Evolutionary conservation across 2,797 vertebrate genomes (phyloP), one percentile per base, ranked within the genome.

Genomic region (Melanotaenia pygmaea): DNA sequence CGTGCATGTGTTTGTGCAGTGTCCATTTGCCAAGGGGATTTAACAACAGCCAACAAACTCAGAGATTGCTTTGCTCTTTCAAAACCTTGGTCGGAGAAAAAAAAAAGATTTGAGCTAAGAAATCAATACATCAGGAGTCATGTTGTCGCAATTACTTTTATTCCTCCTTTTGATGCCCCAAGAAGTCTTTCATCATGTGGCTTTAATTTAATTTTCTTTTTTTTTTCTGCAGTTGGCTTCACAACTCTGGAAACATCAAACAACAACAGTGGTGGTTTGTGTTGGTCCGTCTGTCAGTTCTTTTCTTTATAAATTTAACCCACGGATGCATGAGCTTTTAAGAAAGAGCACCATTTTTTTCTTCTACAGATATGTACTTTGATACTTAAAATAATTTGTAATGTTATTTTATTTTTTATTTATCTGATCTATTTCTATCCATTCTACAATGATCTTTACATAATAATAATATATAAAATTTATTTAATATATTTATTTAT

Each of bases 41-140:
- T 67, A 84, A 85, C 81, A 83, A 83, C 88, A 83, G 76, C 86
- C 91, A 90, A 79, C 77, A 88, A 73, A 85, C 85, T 82, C 81
- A 65, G 72, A 92, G 92, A 94, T 92, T 93, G 91, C 89, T 88
- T 85, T 81, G 86, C 89, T 89, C 87, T 86, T 87, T 91, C 71
- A 34, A 84, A 86, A 77, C 74, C 86, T 74, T 37, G 61, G 71
- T 86, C 87, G 83, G 87, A 89, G 88, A 89, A 87, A 70, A 50
- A 37, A 30, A 30, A 30, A 30, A 30, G 28, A 30, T 30, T 30
- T 1, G 76, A 88, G 75, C 76, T 2, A 60, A 67, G 82, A 87
- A 93, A 94, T 95, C 94, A 79, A 95, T 94, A 93, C 91, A 94
- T 94, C 90, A 91, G 78, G 80, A 88, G 83, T 91, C 89, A 87